phyloP scores from a whole-genome alignment of 2,113 vertebrate genomes.

The Stigmatopora nigra region DNA sequence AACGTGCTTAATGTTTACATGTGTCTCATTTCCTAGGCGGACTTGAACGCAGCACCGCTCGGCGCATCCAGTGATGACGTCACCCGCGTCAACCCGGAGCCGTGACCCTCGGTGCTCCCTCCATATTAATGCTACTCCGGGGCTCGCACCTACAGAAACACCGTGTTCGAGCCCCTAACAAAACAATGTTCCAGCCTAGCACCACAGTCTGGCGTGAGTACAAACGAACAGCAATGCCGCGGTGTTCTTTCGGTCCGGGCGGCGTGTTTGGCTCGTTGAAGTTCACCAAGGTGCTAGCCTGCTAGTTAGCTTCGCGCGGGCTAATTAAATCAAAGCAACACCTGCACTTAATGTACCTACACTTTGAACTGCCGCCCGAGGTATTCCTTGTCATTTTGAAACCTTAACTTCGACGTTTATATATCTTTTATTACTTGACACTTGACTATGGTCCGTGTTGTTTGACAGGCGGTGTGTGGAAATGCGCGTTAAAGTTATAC shows the following conservation, averaged over 20 bases:
- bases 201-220: neutral
- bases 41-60: slow-evolving; percentile 18
- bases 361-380: neutral
- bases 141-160: slow-evolving; percentile 30
- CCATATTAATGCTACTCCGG: slow-evolving; percentile 37
- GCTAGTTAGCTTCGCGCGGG: slow-evolving; percentile 32
- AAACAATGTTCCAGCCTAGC: neutral
- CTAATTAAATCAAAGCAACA: neutral
- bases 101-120: slow-evolving; percentile 51
- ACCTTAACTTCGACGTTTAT: neutral
- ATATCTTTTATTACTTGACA: neutral
- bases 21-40: neutral
- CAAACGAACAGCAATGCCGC: neutral
- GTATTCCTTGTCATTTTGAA: neutral
- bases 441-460: neutral
- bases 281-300: slow-evolving; percentile 18
- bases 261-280: slow-evolving; percentile 16
- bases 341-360: neutral
- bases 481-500: neutral
- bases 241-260: neutral
- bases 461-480: neutral
- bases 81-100: slow-evolving; percentile 41
- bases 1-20: too few species aligned
- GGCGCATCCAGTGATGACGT: slow-evolving; percentile 45
- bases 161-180: neutral